A percentile compares a stretch with the other conserved stretches of the same genome.
phyloP scores from a whole-genome alignment of 2,113 vertebrate genomes.

The Recurvirostra avosetta region DNA sequence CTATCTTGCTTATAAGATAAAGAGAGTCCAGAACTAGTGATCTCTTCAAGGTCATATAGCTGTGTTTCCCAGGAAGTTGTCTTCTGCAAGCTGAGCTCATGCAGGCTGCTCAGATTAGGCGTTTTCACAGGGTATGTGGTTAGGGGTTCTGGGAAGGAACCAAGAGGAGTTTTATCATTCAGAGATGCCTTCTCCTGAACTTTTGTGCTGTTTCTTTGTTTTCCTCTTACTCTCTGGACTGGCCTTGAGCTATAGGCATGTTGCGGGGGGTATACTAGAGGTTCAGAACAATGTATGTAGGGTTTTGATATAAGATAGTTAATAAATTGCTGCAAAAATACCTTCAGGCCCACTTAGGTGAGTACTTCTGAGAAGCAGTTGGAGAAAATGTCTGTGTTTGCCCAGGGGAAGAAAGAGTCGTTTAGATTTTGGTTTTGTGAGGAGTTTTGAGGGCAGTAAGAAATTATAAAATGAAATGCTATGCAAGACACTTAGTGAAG shows the following conservation, averaged over 20 bases:
- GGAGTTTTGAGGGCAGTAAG: neutral
- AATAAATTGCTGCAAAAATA: neutral
- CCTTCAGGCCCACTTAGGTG: neutral
- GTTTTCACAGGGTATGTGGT: neutral
- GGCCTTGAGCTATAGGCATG: neutral
- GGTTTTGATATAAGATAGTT: neutral
- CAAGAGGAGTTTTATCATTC: neutral
- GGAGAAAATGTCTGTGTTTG: neutral
- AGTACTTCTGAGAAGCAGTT: neutral
- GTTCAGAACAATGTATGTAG: neutral
- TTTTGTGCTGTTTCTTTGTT: neutral
- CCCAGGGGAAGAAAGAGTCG: neutral
- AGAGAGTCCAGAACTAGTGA: neutral
- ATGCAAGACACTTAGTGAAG: neutral
- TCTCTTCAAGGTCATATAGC: neutral
- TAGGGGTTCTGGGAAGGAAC: neutral
- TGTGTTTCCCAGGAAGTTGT: neutral
- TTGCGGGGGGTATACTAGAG: rapidly evolving
- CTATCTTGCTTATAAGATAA: neutral
- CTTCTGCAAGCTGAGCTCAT: neutral
- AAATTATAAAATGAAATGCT: neutral
- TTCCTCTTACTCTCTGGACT: neutral
- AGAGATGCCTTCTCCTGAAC: neutral
- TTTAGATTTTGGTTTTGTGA: neutral
- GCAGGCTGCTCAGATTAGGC: neutral